These are phyloP conservation scores for Puntigrus tetrazona DNA, from an alignment of 2,113 vertebrate genomes.

Conservation along the genomic window DNA sequence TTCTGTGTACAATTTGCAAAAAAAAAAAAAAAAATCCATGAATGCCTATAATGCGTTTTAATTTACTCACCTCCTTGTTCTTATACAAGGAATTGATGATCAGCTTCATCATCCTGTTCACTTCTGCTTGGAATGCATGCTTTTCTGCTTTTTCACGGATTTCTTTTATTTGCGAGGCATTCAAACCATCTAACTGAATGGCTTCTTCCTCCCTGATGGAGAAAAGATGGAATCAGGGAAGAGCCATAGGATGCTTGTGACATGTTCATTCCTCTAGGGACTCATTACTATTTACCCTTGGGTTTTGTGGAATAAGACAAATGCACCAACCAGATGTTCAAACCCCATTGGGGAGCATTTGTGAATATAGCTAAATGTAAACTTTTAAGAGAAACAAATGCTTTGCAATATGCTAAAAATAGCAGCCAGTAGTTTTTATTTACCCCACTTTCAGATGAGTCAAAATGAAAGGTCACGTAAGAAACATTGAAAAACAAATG, in stretches of 20 bases:
- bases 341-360: not conserved
- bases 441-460: not conserved
- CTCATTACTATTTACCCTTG: not conserved
- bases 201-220: constrained; percentile 91
- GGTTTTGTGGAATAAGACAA: not conserved
- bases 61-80: constrained; percentile 92
- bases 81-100: constrained; percentile 99
- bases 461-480: not conserved
- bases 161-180: constrained; percentile 96
- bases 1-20: not conserved
- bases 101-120: constrained; percentile 99
- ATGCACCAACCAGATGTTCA: constrained; percentile 19
- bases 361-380: not conserved
- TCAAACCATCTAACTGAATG: constrained; percentile 94
- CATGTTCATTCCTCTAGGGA: not conserved
- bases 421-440: not conserved
- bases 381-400: not conserved
- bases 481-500: not conserved
- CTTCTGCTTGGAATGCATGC: constrained; percentile 96
- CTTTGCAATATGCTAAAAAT: not conserved
- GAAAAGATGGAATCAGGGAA: constrained; percentile 25
- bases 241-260: not conserved
- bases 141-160: constrained; percentile 96
- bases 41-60: not conserved
- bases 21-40: too few species aligned